phyloP scores from a whole-genome alignment of 1,140 invertebrate species.

The Oedothorax gibbosus region DNA sequence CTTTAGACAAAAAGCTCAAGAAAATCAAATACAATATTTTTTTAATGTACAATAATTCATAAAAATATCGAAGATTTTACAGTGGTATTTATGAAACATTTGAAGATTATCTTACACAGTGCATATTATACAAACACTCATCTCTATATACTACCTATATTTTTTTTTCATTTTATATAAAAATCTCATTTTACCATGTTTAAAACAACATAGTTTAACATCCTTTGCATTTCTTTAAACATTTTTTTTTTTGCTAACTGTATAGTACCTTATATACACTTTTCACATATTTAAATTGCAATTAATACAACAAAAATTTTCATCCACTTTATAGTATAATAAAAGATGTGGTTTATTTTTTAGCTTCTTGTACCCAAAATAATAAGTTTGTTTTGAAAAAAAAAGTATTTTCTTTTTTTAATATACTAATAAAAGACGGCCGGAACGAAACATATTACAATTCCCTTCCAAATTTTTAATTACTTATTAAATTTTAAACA shows the following conservation, averaged over 20 bases:
- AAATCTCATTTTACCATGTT: conserved; percentile 48
- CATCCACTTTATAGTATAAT: too few species aligned
- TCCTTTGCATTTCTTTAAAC: neutral
- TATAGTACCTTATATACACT: conserved; percentile 31
- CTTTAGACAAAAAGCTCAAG: conserved; percentile 34
- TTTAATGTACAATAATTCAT: conserved; percentile 17
- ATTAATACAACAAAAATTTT: too few species aligned
- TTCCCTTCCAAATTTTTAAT: too few species aligned
- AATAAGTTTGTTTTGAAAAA: too few species aligned
- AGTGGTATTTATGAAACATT: conserved; percentile 45
- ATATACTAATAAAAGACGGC: too few species aligned
- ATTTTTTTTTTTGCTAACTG: neutral
- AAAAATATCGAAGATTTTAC: conserved; percentile 54
- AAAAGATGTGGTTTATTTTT: too few species aligned
- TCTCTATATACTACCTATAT: conserved; percentile 25
- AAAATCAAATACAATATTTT: conserved; percentile 32
- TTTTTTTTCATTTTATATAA: conserved; percentile 48
- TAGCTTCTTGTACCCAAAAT: too few species aligned
- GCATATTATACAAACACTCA: conserved; percentile 52
- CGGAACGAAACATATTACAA: too few species aligned
- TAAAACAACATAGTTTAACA: conserved; percentile 51
- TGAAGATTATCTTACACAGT: conserved; percentile 54
- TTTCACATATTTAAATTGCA: neutral
- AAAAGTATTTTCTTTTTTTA: too few species aligned
- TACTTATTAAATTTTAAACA: too few species aligned